phyloP scores from a whole-genome alignment of 2,113 vertebrate species.

The Mustela lutreola region DNA sequence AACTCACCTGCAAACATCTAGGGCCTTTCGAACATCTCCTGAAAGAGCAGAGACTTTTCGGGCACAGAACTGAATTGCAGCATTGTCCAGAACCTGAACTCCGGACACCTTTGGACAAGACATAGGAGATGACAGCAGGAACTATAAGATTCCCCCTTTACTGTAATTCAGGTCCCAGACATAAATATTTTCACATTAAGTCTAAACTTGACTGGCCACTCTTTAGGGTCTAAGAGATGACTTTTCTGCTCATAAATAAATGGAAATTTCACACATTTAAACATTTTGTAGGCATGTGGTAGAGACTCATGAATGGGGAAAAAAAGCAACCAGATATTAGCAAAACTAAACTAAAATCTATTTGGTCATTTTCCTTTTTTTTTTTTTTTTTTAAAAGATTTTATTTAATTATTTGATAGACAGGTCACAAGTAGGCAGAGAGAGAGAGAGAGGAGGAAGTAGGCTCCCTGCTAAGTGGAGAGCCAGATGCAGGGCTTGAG shows the following conservation, averaged over 20 bases:
- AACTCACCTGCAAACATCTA: slow-evolving; percentile 96
- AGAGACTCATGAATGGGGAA: neutral
- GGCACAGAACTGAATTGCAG: slow-evolving; percentile 97
- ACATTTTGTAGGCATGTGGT: neutral
- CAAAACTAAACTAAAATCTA: neutral
- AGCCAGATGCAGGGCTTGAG: too few relatives aligned
- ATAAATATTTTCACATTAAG: slow-evolving; percentile 37
- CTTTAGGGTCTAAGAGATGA: neutral
- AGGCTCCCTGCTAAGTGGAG: too few relatives aligned
- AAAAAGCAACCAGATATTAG: neutral
- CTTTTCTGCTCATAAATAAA: slow-evolving; percentile 37
- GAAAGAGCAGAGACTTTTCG: slow-evolving; percentile 96
- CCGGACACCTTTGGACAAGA: slow-evolving; percentile 87
- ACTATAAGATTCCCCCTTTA: neutral
- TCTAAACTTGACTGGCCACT: neutral
- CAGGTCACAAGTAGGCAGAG: too few relatives aligned
- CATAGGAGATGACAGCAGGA: neutral
- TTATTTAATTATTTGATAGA: too few relatives aligned
- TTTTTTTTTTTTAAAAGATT: too few relatives aligned
- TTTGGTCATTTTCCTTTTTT: neutral
- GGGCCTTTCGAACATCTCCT: slow-evolving; percentile 95
- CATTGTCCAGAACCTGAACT: slow-evolving; percentile 90
- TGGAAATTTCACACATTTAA: neutral
- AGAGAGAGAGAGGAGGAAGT: too few relatives aligned
- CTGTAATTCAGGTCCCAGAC: neutral